Evolutionary conservation across 2,113 vertebrate genomes (phyloP).

Genomic region (Stegastes partitus): DNA sequence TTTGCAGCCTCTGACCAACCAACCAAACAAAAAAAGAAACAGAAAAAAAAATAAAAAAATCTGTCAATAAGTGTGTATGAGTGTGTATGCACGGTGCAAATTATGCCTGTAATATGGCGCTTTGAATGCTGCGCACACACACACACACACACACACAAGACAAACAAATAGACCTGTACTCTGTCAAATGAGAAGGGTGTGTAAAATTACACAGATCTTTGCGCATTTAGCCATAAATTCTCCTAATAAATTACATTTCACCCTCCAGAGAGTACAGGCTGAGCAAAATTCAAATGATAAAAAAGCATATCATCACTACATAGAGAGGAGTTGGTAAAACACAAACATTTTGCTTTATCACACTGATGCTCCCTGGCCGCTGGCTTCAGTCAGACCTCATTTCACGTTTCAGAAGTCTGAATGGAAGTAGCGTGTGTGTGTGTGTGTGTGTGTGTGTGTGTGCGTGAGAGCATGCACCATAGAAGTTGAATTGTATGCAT

Average conservation of each 20-base stretch:
- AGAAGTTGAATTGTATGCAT: slow-evolving; percentile 36
- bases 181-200: not conserved
- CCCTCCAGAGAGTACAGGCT: not conserved
- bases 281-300: not conserved
- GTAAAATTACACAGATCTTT: not conserved
- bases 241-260: slow-evolving; percentile 18
- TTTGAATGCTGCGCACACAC: slow-evolving; percentile 5
- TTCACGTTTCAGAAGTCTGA: slow-evolving; percentile 64
- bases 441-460: not conserved
- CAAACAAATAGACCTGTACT: not conserved
- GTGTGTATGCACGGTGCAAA: slow-evolving; percentile 37
- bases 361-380: slow-evolving; percentile 21
- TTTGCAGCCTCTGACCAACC: no score
- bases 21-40: no score
- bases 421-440: slow-evolving; percentile 2
- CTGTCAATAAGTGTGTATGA: slow-evolving; percentile 34
- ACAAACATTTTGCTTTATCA: slow-evolving; percentile 49
- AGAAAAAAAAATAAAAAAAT: not conserved
- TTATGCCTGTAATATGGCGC: slow-evolving; percentile 34
- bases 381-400: slow-evolving; percentile 66
- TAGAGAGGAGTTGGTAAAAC: slow-evolving; percentile 9
- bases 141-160: not conserved
- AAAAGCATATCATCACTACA: slow-evolving; percentile 10
- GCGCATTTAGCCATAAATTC: not conserved
- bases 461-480: not conserved